Percentiles rank a stretch among this genome's conserved stretches.
Conservation (phyloP, 2,888 invertebrate species). For the Amblyjoppa proteus region DNA sequence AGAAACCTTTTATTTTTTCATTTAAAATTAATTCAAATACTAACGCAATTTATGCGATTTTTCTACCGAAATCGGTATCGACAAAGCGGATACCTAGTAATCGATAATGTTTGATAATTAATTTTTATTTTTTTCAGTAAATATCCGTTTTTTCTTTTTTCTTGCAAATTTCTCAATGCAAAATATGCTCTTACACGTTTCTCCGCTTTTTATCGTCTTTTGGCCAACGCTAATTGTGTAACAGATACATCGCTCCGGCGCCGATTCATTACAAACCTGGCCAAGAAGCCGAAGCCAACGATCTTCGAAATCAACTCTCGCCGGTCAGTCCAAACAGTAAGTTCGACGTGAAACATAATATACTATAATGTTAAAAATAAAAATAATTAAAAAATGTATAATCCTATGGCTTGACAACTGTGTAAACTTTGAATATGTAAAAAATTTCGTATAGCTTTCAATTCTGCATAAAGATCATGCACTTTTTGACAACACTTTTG, state of each 20-base stretch:
- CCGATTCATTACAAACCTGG: slow-evolving; percentile 79
- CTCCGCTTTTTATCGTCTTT: neutral
- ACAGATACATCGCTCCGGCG: slow-evolving; percentile 79
- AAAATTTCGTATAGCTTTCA: neutral
- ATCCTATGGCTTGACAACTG: neutral
- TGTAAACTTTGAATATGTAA: neutral
- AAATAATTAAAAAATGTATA: neutral
- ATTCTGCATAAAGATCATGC: neutral
- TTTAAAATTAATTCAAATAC: too few species aligned
- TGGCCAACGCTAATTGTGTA: slow-evolving; percentile 20
- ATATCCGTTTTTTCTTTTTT: neutral
- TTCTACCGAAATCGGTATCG: too few species aligned
- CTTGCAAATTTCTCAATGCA: neutral
- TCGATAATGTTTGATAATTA: neutral
- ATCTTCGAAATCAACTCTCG: slow-evolving; percentile 80
- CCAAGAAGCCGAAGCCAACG: slow-evolving; percentile 76
- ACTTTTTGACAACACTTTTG: neutral
- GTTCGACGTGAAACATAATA: slow-evolving; percentile 52
- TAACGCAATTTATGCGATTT: too few species aligned
- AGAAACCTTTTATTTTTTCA: too few species aligned
- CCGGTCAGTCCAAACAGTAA: slow-evolving; percentile 84
- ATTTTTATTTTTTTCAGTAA: neutral
- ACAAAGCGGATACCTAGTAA: neutral
- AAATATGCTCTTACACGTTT: neutral
- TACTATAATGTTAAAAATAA: neutral